Conservation (phyloP, 2,888 invertebrate species). For the Euspilapteryx auroguttella region DNA sequence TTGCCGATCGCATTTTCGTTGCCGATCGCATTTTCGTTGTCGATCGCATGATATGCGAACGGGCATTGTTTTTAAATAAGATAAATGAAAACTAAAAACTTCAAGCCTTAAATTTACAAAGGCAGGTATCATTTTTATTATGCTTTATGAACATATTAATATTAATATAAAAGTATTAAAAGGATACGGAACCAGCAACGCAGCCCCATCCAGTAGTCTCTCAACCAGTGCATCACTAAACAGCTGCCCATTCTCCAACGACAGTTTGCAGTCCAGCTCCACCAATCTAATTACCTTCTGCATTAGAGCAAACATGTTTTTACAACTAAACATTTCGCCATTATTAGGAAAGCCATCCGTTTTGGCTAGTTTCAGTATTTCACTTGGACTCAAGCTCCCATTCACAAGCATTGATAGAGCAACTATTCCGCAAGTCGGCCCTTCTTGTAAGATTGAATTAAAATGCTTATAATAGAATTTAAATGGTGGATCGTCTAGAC, state of each 20-base stretch:
- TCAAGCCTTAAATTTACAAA: too few species aligned
- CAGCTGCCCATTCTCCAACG: conserved; percentile 33
- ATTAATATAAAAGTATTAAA: conserved; percentile 17
- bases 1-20: too few species aligned
- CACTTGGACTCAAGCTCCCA: conserved; percentile 52
- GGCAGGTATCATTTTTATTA: too few species aligned
- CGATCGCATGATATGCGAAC: too few species aligned
- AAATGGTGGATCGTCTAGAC: conserved; percentile 45
- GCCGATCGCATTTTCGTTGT: too few species aligned
- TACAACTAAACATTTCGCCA: conserved; percentile 88
- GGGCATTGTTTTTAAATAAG: too few species aligned
- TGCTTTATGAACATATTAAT: neutral
- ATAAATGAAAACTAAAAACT: too few species aligned
- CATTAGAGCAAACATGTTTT: conserved; percentile 67
- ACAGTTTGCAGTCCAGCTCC: conserved; percentile 31
- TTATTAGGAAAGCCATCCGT: conserved; percentile 70
- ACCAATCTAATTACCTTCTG: conserved; percentile 54
- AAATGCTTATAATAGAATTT: conserved; percentile 39
- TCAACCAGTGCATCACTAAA: conserved; percentile 49
- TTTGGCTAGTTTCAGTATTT: conserved; percentile 66
- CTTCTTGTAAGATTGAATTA: conserved; percentile 46
- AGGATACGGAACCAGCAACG: conserved; percentile 68
- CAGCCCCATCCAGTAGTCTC: conserved; percentile 57
- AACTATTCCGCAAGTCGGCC: conserved; percentile 86
- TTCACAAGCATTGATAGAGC: conserved; percentile 79